Conservation (phyloP, 2,888 invertebrate species). For the Tetragnatha montana region DNA sequence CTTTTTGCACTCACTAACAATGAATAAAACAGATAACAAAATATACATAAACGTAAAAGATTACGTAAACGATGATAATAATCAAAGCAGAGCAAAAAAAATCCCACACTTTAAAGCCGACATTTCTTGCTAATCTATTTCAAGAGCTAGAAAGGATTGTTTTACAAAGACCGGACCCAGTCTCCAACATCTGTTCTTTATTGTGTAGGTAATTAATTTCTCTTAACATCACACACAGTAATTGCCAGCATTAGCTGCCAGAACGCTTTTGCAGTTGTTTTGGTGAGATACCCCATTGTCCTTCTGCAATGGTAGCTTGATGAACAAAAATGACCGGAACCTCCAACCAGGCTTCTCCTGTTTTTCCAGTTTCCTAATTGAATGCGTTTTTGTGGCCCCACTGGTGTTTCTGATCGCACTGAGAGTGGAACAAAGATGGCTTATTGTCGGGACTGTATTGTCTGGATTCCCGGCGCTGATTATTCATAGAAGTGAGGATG, state of each 20-base stretch:
- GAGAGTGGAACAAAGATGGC: slow-evolving; percentile 13
- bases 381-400: slow-evolving; percentile 38
- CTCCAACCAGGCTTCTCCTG: slow-evolving; percentile 1
- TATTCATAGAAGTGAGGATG: slow-evolving; percentile 33
- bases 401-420: slow-evolving; percentile 27
- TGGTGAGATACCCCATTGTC: slow-evolving; percentile 27
- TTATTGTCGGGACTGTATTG: slow-evolving; percentile 38
- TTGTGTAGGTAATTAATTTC: slow-evolving; percentile 59
- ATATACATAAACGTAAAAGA: too few relatives aligned
- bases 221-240: slow-evolving; percentile 42
- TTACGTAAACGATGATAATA: too few relatives aligned
- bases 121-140: slow-evolving; percentile 34
- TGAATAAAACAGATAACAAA: too few relatives aligned
- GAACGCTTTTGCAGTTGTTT: slow-evolving; percentile 42
- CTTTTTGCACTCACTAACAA: too few relatives aligned
- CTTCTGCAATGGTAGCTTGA: slow-evolving; percentile 36
- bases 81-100: background rate
- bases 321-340: slow-evolving; percentile 39
- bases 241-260: slow-evolving; percentile 49
- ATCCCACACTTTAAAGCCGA: background rate
- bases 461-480: slow-evolving; percentile 37
- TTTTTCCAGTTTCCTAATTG: slow-evolving; percentile 46
- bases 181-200: slow-evolving; percentile 48
- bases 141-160: slow-evolving; percentile 14
- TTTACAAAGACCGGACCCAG: slow-evolving; percentile 46